These are phyloP conservation scores for Lucifuga dentata DNA, from an alignment of 2,113 vertebrate genomes.

Conservation along the genomic window DNA sequence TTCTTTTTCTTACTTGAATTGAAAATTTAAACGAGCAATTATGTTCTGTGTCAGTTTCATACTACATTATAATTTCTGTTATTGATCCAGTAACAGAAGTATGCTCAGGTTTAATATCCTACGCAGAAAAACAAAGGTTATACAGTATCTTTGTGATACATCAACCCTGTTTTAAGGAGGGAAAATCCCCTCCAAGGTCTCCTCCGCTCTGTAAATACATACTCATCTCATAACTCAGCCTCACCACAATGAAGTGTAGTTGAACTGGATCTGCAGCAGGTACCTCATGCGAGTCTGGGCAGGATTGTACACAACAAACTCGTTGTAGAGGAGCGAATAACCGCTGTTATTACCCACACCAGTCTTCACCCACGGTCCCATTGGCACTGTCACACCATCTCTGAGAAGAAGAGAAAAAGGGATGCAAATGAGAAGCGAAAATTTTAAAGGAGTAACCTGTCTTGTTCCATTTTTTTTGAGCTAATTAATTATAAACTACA, in stretches of 20 bases:
- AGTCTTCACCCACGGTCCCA: conserved; percentile 84
- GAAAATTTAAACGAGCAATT: neutral
- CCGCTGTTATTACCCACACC: conserved; percentile 67
- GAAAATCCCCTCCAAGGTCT: neutral
- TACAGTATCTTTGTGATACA: neutral
- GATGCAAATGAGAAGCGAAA: neutral
- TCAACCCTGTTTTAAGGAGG: no score
- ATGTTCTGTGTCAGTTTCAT: no score
- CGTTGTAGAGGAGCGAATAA: conserved; percentile 92
- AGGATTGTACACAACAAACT: conserved; percentile 89
- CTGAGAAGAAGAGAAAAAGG: conserved; percentile 65
- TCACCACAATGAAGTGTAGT: conserved; percentile 89
- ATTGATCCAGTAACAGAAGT: no score
- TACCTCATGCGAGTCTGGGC: conserved; percentile 88
- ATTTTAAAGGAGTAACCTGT: neutral
- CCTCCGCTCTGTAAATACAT: neutral
- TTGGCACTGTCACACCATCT: conserved; percentile 82
- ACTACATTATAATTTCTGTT: no score
- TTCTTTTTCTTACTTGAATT: neutral
- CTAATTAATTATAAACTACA: no score
- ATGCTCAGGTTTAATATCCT: no score
- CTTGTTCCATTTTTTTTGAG: no score
- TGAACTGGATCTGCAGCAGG: conserved; percentile 88
- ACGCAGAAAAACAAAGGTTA: neutral
- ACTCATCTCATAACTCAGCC: neutral